Evolutionary conservation across 2,113 vertebrate genomes (phyloP).

Genomic region (Perognathus longimembris): DNA sequence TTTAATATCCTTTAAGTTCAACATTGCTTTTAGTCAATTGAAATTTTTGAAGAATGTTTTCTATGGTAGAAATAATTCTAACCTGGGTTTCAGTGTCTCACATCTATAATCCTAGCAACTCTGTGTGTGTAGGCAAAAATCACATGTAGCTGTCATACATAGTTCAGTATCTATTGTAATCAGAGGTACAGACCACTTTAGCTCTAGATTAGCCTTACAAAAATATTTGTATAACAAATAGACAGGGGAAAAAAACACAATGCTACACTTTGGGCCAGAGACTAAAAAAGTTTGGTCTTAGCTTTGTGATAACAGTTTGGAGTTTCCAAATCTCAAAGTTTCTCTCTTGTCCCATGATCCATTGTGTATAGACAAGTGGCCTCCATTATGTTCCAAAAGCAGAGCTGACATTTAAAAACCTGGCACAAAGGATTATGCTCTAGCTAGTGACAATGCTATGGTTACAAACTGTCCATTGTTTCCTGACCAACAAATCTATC

Average conservation of each 20-base stretch:
- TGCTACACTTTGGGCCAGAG: background rate
- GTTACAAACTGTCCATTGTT: background rate
- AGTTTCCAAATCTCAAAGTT: background rate
- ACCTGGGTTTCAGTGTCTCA: too few relatives aligned
- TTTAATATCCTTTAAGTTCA: background rate
- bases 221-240: background rate
- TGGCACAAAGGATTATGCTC: background rate
- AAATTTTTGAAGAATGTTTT: background rate
- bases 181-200: background rate
- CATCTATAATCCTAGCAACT: too few relatives aligned
- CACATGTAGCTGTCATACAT: background rate
- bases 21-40: background rate
- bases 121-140: background rate
- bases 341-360: background rate
- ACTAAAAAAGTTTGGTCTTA: background rate
- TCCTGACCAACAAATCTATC: background rate
- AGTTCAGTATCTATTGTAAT: background rate
- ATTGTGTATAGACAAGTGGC: fast-evolving
- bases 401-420: background rate
- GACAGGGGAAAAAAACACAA: background rate
- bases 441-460: background rate
- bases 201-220: background rate
- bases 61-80: background rate
- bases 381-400: background rate
- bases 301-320: background rate